A percentile compares a stretch with the other conserved stretches of the same genome.
These are phyloP conservation scores for Borostomias antarcticus DNA, from an alignment of 2,797 vertebrate species.

Conservation along the genomic window DNA sequence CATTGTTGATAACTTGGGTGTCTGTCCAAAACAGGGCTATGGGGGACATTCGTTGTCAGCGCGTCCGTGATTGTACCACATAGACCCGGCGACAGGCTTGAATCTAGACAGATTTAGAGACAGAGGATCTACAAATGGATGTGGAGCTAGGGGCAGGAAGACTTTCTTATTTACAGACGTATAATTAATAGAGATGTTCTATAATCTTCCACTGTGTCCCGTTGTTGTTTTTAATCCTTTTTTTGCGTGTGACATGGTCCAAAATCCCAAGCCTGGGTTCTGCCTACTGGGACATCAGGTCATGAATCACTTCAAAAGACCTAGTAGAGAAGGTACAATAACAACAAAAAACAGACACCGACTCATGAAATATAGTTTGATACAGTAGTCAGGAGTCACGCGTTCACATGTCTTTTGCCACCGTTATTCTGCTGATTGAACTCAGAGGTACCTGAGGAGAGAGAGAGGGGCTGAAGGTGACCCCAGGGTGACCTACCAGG, in stretches of 20 bases:
- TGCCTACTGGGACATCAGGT: too few species aligned
- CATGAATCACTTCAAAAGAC: too few species aligned
- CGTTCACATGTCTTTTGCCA: too few species aligned
- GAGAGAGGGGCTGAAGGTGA: not conserved
- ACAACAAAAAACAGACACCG: too few species aligned
- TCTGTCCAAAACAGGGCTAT: constrained; percentile 54
- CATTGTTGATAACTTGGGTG: constrained; percentile 54
- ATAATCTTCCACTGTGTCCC: not conserved
- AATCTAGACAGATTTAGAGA: constrained; percentile 55
- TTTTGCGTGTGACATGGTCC: too few species aligned
- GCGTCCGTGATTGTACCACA: constrained; percentile 48
- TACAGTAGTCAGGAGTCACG: too few species aligned
- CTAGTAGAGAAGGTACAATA: not conserved
- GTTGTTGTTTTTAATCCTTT: not conserved
- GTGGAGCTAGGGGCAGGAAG: constrained; percentile 22
- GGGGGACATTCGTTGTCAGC: constrained; percentile 44
- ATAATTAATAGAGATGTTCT: constrained; percentile 50
- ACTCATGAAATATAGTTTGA: too few species aligned
- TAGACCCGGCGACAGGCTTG: constrained; percentile 58
- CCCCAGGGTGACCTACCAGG: constrained; percentile 81
- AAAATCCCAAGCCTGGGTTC: not conserved
- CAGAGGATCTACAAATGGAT: constrained; percentile 35
- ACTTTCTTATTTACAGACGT: constrained; percentile 41
- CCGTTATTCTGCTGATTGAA: constrained; percentile 2
- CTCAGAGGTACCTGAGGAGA: not conserved